phyloP scores from a whole-genome alignment of 2,888 invertebrate species.

The Troilus luridus region DNA sequence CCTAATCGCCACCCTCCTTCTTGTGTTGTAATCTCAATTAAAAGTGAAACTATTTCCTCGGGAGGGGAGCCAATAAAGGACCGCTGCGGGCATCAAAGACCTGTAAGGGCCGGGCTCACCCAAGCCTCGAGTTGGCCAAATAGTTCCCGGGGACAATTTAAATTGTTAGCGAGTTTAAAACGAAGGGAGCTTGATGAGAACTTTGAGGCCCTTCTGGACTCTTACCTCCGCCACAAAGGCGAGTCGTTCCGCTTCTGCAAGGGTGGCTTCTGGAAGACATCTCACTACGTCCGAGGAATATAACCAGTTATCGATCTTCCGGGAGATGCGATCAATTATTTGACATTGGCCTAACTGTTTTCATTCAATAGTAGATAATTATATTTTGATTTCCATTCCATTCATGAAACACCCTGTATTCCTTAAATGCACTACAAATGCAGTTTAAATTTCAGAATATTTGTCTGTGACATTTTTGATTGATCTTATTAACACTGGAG shows the following conservation, averaged over 20 bases:
- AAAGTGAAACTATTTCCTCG: constrained; percentile 23
- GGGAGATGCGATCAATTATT: too few relatives aligned
- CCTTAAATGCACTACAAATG: too few relatives aligned
- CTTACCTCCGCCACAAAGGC: not conserved
- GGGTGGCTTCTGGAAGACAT: too few relatives aligned
- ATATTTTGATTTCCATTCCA: too few relatives aligned
- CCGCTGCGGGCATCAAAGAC: not conserved
- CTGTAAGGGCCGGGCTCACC: not conserved
- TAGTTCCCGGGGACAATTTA: constrained; percentile 16
- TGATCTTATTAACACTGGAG: too few relatives aligned
- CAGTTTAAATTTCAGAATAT: too few relatives aligned
- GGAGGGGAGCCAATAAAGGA: not conserved
- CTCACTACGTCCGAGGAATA: too few relatives aligned
- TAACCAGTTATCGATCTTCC: too few relatives aligned
- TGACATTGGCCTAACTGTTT: too few relatives aligned
- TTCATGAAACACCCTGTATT: too few relatives aligned
- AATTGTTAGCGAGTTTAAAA: constrained; percentile 38
- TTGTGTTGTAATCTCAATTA: constrained; percentile 23
- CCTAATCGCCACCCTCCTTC: not conserved
- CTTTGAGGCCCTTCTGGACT: not conserved
- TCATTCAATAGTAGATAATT: too few relatives aligned
- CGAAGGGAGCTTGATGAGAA: not conserved
- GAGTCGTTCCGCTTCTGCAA: not conserved
- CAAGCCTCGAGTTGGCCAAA: not conserved
- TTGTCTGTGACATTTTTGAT: too few relatives aligned